A percentile compares a stretch with the other conserved stretches of the same genome.
phyloP scores from a whole-genome alignment of 1,140 invertebrate species.

The Drosophila erecta region DNA sequence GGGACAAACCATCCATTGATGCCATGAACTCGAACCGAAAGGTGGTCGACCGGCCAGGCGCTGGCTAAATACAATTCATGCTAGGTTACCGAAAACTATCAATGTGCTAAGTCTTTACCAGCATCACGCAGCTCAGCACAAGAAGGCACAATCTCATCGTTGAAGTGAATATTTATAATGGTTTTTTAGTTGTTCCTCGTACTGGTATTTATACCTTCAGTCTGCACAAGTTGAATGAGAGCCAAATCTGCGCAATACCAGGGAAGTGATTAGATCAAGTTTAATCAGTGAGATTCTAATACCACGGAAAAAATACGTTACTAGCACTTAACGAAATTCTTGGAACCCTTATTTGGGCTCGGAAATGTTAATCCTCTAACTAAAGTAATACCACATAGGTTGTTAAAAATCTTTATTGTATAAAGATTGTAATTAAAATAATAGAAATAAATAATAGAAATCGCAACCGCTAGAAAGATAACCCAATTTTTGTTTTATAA shows the following conservation, averaged over 20 bases:
- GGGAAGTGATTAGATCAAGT: slow-evolving; percentile 35
- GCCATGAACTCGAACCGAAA: slow-evolving; percentile 33
- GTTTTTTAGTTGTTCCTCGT: neutral
- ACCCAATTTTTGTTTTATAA: no score
- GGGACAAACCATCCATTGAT: slow-evolving; percentile 68
- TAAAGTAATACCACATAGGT: no score
- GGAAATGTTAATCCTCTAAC: no score
- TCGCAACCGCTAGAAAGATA: no score
- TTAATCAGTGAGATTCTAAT: slow-evolving; percentile 32
- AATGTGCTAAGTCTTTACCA: slow-evolving; percentile 47
- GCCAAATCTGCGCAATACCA: slow-evolving; percentile 33
- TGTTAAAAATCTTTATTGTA: no score
- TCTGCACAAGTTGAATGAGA: slow-evolving; percentile 32
- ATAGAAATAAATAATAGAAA: no score
- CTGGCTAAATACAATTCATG: slow-evolving; percentile 19
- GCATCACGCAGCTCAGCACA: slow-evolving; percentile 52
- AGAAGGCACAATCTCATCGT: slow-evolving; percentile 65
- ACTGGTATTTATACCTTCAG: slow-evolving; percentile 56
- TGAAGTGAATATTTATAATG: slow-evolving; percentile 38
- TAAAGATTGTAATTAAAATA: no score
- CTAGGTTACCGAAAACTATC: neutral
- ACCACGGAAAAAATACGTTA: neutral
- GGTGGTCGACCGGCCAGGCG: slow-evolving; percentile 53
- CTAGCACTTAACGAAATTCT: neutral
- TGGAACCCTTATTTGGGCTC: neutral